A percentile compares a stretch with the other conserved stretches of the same genome.
Conservation (phyloP, 2,888 invertebrate species). For the Archaeoteleia sp. region DNA sequence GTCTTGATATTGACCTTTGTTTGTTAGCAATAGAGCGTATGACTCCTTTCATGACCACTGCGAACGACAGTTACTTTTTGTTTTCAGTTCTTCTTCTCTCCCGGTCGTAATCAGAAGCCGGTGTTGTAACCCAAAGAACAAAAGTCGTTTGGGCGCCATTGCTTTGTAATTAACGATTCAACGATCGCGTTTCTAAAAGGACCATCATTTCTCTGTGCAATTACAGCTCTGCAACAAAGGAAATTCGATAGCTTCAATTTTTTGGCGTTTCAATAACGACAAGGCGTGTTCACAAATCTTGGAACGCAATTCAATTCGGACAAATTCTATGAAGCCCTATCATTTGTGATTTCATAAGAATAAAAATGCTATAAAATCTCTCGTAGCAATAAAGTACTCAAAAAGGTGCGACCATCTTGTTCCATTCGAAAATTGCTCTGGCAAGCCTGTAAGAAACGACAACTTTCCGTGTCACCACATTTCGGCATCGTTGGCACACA, state of each 20-base stretch:
- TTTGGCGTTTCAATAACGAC: no score
- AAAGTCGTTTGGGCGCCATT: neutral
- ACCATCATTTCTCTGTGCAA: neutral
- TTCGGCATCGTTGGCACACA: neutral
- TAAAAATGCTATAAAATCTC: no score
- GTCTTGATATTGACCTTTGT: constrained; percentile 5
- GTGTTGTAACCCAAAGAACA: neutral
- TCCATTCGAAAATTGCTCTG: constrained; percentile 12
- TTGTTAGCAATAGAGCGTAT: neutral
- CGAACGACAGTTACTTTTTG: constrained; percentile 7
- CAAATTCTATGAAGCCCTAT: no score
- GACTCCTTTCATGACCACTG: neutral
- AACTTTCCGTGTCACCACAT: constrained; percentile 13
- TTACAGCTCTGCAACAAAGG: neutral
- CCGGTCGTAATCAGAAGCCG: constrained; percentile 2
- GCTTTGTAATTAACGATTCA: neutral
- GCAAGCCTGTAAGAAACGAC: constrained; percentile 1
- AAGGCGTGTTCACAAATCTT: no score
- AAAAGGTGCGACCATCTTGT: constrained; percentile 16
- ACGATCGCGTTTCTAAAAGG: neutral
- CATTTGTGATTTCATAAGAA: no score
- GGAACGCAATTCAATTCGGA: no score
- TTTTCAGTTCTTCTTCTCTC: constrained; percentile 3
- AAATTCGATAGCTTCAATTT: neutral
- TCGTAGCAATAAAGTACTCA: constrained; percentile 7